Base-by-base conservation (phyloP, 1,140 invertebrate genomes). In the Zaprionus tsacasi region DNA sequence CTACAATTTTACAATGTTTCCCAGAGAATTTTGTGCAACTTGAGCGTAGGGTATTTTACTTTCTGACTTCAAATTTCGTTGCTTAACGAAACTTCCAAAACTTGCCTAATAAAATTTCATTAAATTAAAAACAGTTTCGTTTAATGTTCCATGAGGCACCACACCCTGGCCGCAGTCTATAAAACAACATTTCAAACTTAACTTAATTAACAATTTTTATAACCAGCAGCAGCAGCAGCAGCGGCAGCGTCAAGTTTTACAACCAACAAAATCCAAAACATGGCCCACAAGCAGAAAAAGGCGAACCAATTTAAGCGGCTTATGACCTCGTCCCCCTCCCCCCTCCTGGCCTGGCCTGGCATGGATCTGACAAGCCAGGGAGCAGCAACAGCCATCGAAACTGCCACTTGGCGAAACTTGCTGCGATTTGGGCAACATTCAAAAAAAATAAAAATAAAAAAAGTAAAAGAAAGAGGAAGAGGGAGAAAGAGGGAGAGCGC, bases 151-250 rank as follows among this genome's bases (percentile, higher is more conserved):
- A 43, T 13, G 21, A 13, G 40, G 2, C n/a, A 11, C 40, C 72
- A 35, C 72, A 43, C 76, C 73, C 72, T 59, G 45, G 15, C n/a
- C 33, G 55, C 58, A 8, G 27, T 36, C 38, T 36, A 70, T 83
- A 80, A 85, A 85, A 85, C 81, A 75, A 70, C 76, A 67, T 72
- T 79, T 82, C 68, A 81, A 82, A 76, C 79, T 87, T 76, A 82
- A 82, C 72, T 86, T 82, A 87, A 79, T 85, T 85, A 85, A 85
- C 74, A 81, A 81, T 70, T 70, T 86, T 82, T 79, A 82, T 67
- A 87, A 79, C 78, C 79, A 68, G 27, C 1, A 21, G 21, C 21
- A 21, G 21, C 21, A 21, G 21, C 21, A 21, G 21, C 21, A 21
- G 27, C 27, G 4, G 59, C 21, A 58, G 36, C 54, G 36, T 38